Evolutionary conservation across 1,140 invertebrate species (phyloP), one percentile per base, ranked within the genome.

Genomic region (Apis cerana): DNA sequence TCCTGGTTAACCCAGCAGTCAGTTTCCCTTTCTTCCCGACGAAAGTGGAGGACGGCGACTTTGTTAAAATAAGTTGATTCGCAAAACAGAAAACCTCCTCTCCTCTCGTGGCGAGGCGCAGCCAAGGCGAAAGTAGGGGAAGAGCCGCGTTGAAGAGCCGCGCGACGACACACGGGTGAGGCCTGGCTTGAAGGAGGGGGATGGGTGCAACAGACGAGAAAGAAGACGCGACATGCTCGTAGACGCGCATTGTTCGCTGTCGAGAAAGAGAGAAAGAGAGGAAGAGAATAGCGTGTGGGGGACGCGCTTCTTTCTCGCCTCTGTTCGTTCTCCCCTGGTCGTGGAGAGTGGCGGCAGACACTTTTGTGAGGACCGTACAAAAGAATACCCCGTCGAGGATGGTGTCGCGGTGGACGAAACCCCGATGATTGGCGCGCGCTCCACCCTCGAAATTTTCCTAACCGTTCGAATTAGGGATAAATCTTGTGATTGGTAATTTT

Each of bases 51-150:
- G 77, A 27, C 70, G n/a, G 86, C 64, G 77, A 84, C 86, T 88
- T 79, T 76, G 7, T 43, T 43, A 43, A 75, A 71, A 76, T 84
- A 82, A 90, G 87, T 89, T 85, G 88, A 87, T 88, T 90, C 88
- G 87, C 84, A 83, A 89, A 78, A 87, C 82, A 71, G 75, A 70
- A 75, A 77, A 17, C 59, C 61, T 77, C n/a, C 75, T 77, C 70
- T 64, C 9, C 58, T 74, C 48, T 27, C 0, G 67, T 12, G 13
- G 10, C 23, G 17, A 13, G 8, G 50, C 2, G 50, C 2, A 11
- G n/a, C 13, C 15, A 48, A 61, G 27, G 23, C 74, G 61, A 15
- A 61, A 59, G 80, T 33, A 10, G 27, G 17, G 75, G 71, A 15
- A 12, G 7, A n/a, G 12, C 8, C 67, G 62, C 21, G 69, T 58